Percentiles rank a stretch among this genome's conserved stretches.
Conservation (phyloP, 2,888 invertebrate genomes). For the Tolmerus cingulatus region DNA sequence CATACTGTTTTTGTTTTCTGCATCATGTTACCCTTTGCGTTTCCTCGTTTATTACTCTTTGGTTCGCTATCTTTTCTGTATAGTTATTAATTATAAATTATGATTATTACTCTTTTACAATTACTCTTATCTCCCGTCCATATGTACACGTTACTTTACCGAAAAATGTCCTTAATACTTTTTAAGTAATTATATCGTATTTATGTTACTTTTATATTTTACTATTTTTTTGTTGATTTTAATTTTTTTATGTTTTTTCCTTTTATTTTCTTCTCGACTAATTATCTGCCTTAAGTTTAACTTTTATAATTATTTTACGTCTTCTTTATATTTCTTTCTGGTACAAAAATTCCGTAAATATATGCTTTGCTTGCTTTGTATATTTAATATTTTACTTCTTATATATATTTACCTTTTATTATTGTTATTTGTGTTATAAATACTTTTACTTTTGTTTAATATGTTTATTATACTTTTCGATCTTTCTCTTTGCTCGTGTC, state of each 20-base stretch:
- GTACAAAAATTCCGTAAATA: constrained; percentile 49
- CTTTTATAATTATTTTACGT: constrained; percentile 45
- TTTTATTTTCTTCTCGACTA: constrained; percentile 45
- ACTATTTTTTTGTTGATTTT: constrained; percentile 48
- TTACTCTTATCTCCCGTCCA: neutral
- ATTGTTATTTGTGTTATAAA: constrained; percentile 35
- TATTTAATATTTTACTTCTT: constrained; percentile 27
- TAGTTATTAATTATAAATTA: constrained; percentile 47
- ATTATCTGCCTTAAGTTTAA: constrained; percentile 23
- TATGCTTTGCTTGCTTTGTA: constrained; percentile 40
- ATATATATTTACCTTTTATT: constrained; percentile 40
- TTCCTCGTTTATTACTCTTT: constrained; percentile 10
- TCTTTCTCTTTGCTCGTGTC: neutral
- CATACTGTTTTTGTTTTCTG: constrained; percentile 48
- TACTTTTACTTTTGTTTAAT: constrained; percentile 22
- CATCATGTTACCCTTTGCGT: constrained; percentile 15
- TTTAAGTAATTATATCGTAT: constrained; percentile 36
- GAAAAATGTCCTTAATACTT: constrained; percentile 15
- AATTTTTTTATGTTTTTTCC: constrained; percentile 46
- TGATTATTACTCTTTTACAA: constrained; percentile 37
- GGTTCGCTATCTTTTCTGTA: constrained; percentile 30
- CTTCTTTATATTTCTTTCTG: constrained; percentile 36
- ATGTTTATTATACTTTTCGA: constrained; percentile 15
- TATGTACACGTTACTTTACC: constrained; percentile 28
- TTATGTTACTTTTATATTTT: constrained; percentile 51